Base-by-base conservation (phyloP, 2,797 vertebrate species). In the Poecilia velifera region DNA sequence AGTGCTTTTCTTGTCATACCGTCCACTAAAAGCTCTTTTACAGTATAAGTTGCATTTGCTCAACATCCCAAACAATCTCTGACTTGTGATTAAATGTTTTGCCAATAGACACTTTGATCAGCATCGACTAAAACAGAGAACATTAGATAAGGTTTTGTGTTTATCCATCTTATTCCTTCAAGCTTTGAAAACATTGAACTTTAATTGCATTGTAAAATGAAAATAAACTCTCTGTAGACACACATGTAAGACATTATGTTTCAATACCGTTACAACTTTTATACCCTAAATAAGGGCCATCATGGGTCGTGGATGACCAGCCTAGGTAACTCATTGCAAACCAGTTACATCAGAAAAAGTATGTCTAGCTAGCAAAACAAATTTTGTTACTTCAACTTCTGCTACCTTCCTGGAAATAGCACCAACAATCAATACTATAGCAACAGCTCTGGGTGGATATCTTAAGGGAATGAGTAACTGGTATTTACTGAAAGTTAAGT, bases 401-500 rank as follows among this genome's bases (percentile, higher is more conserved):
- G 12, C 20, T n/a, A 43, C 43, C 41, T 45, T 71, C 43, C n/a
- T 45, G 68, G n/a, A 45, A 45, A 13, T 71, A 4, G 25, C 25
- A 46, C 43, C 68, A 22, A 70, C 22, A 43, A n/a, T 43, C 22
- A 13, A 43, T n/a, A n/a, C 66, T 70, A 43, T 10, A 70, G 10
- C 10, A 70, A 6, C 20, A 45, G 43, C 6, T 6, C 25, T 28
- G 14, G 39, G 39, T 46, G 25, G 12, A n/a, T 59, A 47, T 84
- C n/a, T 53, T 47, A 25, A 75, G n/a, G 53, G 31, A 82, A 66
- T 64, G 49, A 74, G 72, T 3, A 77, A 59, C 41, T 82, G 13
- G 41, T 71, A 3, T 45, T 28, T 46, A 45, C 25, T 16, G 16
- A 45, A 45, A 46, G n/a, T 3, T 34, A 3, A 72, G 43, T 73